These are phyloP conservation scores for Drosophila novamexicana DNA, from an alignment of 1,140 invertebrate genomes.

Conservation along the genomic window DNA sequence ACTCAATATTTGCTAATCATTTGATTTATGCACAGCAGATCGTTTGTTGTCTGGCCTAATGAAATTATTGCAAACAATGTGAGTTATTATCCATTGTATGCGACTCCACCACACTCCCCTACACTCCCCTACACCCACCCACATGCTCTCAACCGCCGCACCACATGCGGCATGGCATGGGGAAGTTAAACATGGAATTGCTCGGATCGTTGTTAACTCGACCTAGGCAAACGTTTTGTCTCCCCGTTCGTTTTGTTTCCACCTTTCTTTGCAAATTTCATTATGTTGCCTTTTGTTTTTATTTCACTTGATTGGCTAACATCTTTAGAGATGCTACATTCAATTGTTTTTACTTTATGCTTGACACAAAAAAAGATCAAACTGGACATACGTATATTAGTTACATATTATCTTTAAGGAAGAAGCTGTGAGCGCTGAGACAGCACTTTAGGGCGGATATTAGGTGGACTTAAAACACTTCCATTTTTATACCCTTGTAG, in stretches of 20 bases:
- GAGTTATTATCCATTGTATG: slow-evolving; percentile 30
- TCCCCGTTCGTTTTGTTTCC: slow-evolving; percentile 16
- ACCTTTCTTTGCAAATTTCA: slow-evolving; percentile 37
- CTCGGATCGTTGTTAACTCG: slow-evolving; percentile 6
- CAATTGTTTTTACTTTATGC: not conserved
- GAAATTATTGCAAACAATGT: slow-evolving; percentile 57
- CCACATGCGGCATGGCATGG: slow-evolving; percentile 34
- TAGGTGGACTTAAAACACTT: too few species aligned
- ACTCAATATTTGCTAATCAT: slow-evolving; percentile 33
- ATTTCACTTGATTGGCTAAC: slow-evolving; percentile 21
- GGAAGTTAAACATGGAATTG: slow-evolving; percentile 24
- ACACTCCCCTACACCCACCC: not conserved
- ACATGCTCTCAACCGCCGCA: not conserved
- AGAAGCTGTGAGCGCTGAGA: too few species aligned
- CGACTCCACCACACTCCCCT: not conserved
- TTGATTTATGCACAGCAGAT: slow-evolving; percentile 63
- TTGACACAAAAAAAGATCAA: too few species aligned
- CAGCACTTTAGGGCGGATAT: too few species aligned
- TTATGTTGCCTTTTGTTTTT: slow-evolving; percentile 32
- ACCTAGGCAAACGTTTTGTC: slow-evolving; percentile 15
- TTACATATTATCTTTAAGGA: too few species aligned
- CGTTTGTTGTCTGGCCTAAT: slow-evolving; percentile 52
- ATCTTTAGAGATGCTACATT: slow-evolving; percentile 1
- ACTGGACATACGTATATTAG: too few species aligned
- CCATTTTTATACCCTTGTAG: too few species aligned